Evolutionary conservation across 2,888 invertebrate genomes (phyloP), one percentile per base, ranked within the genome.

Genomic region (Tineola bisselliella): DNA sequence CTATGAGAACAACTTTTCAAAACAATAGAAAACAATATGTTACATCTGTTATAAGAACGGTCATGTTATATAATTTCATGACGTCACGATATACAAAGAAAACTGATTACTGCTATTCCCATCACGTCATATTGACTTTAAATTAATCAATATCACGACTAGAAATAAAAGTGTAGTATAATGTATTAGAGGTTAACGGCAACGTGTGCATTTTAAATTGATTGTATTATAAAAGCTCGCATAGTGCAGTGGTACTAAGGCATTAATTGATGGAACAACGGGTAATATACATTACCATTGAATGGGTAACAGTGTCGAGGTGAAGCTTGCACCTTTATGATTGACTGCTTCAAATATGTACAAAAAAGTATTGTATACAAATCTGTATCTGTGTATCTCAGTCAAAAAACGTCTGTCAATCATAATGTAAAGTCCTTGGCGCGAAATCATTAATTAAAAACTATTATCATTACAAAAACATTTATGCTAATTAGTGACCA

Each of bases 301-400:
- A 75, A 76, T 74, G 67, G 70, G 62, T 69, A 73, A 73, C 71
- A 69, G 70, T 70, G 67, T 65, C 19, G 56, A 52, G 59, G 18
- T 33, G 61, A 58, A 59, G 54, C 44, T 18, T 43, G 48, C 48
- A 48, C 61, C 13, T 58, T 18, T 18, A n/a, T 30, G 30, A 17
- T 15, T 48, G 15, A 43, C 13, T 43, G 25, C 2, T 25, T 25
- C 6, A 25, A 25, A 25, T 25, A 25, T 25, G 6, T 25, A 25
- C 25, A 25, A 25, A 25, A 25, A 25, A 25, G 25, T 25, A 25
- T 25, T 4, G 25, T 25, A 25, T 25, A 25, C 25, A n/a, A n/a
- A n/a, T n/a, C 25, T 25, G 4, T 25, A 25, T 25, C 25, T 25
- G 6, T 25, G 6, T 25, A 25, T 25, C 25, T 6, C 6, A 25